A percentile compares a stretch with the other conserved stretches of the same genome.
These are phyloP conservation scores for Holocentrus rufus DNA, from an alignment of 2,797 vertebrate genomes.

Conservation along the genomic window DNA sequence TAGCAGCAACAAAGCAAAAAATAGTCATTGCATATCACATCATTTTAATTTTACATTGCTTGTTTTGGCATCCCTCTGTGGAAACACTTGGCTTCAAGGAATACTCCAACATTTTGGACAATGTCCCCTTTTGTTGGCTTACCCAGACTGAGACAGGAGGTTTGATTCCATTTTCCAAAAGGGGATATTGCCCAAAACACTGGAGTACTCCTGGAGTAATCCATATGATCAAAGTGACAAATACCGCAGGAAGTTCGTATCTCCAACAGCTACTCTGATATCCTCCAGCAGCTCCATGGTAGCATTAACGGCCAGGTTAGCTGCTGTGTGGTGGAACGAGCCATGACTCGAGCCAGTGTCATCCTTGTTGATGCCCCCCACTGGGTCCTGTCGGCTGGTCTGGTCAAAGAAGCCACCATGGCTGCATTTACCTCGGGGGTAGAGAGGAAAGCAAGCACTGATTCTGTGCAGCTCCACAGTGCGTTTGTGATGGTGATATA, in stretches of 20 bases:
- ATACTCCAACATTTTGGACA: too few relatives aligned
- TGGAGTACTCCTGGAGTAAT: background rate
- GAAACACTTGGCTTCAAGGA: too few relatives aligned
- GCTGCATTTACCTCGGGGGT: constrained; percentile 76
- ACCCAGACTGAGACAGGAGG: too few relatives aligned
- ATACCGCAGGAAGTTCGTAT: constrained; percentile 74
- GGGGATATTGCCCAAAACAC: too few relatives aligned
- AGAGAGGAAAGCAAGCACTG: background rate
- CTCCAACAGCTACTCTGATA: constrained; percentile 63
- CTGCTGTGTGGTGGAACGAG: constrained; percentile 68
- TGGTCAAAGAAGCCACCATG: constrained; percentile 62
- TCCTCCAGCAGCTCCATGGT: constrained; percentile 78
- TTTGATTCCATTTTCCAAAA: too few relatives aligned
- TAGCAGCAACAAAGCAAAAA: too few relatives aligned
- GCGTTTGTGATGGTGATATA: too few relatives aligned
- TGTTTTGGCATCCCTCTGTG: too few relatives aligned
- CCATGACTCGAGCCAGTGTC: constrained; percentile 49
- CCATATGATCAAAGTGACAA: background rate
- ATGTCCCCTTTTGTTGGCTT: too few relatives aligned
- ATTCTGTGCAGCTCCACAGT: too few relatives aligned
- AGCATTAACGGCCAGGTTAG: constrained; percentile 69
- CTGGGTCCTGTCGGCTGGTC: constrained; percentile 61
- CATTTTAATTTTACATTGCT: too few relatives aligned
- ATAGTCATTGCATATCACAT: too few relatives aligned
- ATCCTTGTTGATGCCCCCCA: constrained; percentile 80